Conservation (phyloP, 2,888 invertebrate species). For the Scrobipalpa costella region DNA sequence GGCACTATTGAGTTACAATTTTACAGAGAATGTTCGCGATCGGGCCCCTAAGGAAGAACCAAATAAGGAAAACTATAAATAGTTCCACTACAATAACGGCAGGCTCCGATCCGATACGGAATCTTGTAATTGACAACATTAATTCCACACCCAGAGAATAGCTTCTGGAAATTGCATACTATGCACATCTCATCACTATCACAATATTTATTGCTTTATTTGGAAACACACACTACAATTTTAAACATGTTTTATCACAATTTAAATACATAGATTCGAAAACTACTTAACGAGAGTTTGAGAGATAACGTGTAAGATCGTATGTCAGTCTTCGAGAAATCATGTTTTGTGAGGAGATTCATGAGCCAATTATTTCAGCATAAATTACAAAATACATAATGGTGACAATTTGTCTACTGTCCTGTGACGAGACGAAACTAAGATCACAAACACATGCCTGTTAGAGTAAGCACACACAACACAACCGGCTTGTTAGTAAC, state of each 20-base stretch:
- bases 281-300: conserved; percentile 49
- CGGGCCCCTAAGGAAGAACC: background rate
- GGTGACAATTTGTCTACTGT: conserved; percentile 51
- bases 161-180: conserved; percentile 52
- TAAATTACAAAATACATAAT: conserved; percentile 71
- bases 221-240: conserved; percentile 56
- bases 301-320: conserved; percentile 45
- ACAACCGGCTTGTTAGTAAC: conserved; percentile 80
- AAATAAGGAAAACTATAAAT: background rate
- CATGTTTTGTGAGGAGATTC: conserved; percentile 44
- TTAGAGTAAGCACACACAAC: conserved; percentile 79
- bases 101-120: conserved; percentile 5
- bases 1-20: conserved; percentile 16
- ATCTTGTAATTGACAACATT: conserved; percentile 73
- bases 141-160: conserved; percentile 51
- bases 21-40: conserved; percentile 18
- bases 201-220: conserved; percentile 77
- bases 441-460: conserved; percentile 79
- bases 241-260: conserved; percentile 63
- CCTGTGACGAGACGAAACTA: conserved; percentile 41
- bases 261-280: conserved; percentile 55
- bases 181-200: conserved; percentile 64
- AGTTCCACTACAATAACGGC: background rate
- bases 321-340: conserved; percentile 66
- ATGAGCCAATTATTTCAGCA: conserved; percentile 71